These are phyloP conservation scores for Muraenolepis orangiensis DNA, from an alignment of 2,797 vertebrate genomes.

Conservation along the genomic window DNA sequence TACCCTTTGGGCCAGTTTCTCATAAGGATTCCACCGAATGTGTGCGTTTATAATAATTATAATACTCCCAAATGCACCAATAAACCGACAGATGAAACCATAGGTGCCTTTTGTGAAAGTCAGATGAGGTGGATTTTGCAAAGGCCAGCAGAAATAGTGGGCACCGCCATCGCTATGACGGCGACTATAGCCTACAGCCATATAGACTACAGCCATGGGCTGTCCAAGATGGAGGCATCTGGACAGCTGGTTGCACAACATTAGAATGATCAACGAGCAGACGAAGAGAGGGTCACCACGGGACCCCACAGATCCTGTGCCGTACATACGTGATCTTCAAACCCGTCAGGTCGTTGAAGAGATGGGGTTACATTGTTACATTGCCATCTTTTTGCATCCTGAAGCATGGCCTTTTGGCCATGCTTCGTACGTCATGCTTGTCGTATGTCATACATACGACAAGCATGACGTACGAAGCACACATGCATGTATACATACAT, in stretches of 20 bases:
- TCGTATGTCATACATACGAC: no score
- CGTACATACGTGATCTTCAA: not conserved
- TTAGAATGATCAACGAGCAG: not conserved
- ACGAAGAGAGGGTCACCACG: not conserved
- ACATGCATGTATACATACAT: no score
- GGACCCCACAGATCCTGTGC: not conserved
- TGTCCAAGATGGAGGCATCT: not conserved
- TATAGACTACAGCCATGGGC: not conserved
- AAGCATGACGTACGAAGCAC: no score
- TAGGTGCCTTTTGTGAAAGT: not conserved
- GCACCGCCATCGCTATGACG: not conserved
- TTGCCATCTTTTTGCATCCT: not conserved
- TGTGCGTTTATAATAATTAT: not conserved
- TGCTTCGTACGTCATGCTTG: not conserved
- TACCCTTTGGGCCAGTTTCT: not conserved
- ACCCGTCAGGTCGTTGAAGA: not conserved
- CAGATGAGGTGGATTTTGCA: not conserved
- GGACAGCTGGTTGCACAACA: not conserved
- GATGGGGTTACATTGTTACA: not conserved
- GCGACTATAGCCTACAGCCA: not conserved
- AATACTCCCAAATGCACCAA: not conserved
- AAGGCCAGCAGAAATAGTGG: not conserved
- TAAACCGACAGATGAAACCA: not conserved
- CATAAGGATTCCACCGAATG: not conserved
- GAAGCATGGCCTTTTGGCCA: not conserved